Percentiles rank a stretch among this genome's conserved stretches.
These are phyloP conservation scores for Willisornis vidua DNA, from an alignment of 2,113 vertebrate species.

Conservation along the genomic window DNA sequence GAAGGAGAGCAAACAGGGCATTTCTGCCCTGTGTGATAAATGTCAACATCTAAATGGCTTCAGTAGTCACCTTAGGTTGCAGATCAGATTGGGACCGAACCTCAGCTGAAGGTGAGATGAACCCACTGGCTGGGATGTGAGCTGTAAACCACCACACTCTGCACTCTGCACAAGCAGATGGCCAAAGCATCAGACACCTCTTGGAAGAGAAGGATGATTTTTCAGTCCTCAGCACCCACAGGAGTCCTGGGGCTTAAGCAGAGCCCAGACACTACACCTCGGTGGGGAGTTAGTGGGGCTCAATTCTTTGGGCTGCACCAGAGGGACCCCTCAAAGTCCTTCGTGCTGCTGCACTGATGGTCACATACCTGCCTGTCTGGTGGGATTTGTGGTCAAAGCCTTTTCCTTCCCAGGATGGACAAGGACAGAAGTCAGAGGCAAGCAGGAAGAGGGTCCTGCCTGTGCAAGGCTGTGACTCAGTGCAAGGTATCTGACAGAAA, in stretches of 20 bases:
- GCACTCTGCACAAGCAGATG: not conserved
- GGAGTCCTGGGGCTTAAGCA: not conserved
- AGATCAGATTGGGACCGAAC: not conserved
- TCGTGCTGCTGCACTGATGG: not conserved
- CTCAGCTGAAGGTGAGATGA: not conserved
- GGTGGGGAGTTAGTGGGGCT: not conserved
- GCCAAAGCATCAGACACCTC: not conserved
- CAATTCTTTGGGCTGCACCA: not conserved
- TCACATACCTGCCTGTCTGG: rapidly evolving
- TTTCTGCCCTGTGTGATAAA: not conserved
- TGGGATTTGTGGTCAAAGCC: not conserved
- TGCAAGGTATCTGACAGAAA: not conserved
- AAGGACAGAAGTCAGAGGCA: not conserved
- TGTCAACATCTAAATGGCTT: not conserved
- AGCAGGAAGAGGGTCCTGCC: not conserved
- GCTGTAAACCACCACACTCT: not conserved
- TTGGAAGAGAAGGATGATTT: not conserved
- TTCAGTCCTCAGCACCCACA: not conserved
- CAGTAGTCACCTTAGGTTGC: not conserved
- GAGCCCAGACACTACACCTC: not conserved
- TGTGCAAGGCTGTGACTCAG: not conserved
- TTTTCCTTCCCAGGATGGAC: not conserved
- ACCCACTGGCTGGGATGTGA: not conserved
- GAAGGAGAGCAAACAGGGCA: not conserved
- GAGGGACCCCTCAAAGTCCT: not conserved